Evolutionary conservation across 2,797 vertebrate genomes (phyloP).

Genomic region (Philypnodon macrostomus): DNA sequence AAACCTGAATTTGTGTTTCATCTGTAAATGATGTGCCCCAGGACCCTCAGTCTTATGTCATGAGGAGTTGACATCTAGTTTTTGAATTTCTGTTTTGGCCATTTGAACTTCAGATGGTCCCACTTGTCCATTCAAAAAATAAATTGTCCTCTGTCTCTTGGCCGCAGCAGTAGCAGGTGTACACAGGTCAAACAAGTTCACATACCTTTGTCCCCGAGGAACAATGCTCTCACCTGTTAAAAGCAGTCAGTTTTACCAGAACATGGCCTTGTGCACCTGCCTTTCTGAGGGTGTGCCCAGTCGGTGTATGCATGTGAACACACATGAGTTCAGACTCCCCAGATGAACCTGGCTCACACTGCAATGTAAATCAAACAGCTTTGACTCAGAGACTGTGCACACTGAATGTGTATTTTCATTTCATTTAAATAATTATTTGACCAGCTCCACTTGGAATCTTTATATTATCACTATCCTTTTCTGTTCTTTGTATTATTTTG

Average conservation of each 20-base stretch:
- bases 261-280: conserved; percentile 59
- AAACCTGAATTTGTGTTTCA: background rate
- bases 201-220: conserved; percentile 65
- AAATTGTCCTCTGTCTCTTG: conserved; percentile 37
- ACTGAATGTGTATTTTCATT: background rate
- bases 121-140: conserved; percentile 43
- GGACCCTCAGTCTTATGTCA: conserved; percentile 18
- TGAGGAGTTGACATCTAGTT: conserved; percentile 34
- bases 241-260: conserved; percentile 35
- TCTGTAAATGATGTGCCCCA: conserved; percentile 10
- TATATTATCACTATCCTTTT: conserved; percentile 34
- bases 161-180: conserved; percentile 65
- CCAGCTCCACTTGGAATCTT: conserved; percentile 47
- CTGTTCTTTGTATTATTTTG: conserved; percentile 39
- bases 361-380: conserved; percentile 35
- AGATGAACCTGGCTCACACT: conserved; percentile 23
- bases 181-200: conserved; percentile 48
- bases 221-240: conserved; percentile 57
- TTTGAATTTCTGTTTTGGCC: conserved; percentile 53
- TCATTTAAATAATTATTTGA: conserved; percentile 69
- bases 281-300: conserved; percentile 33
- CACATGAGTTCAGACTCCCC: conserved; percentile 52
- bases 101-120: conserved; percentile 47
- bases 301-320: conserved; percentile 12
- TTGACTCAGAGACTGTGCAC: conserved; percentile 21